These are phyloP conservation scores for Hydrotaea diabolus DNA, from an alignment of 2,888 invertebrate genomes.

Conservation along the genomic window DNA sequence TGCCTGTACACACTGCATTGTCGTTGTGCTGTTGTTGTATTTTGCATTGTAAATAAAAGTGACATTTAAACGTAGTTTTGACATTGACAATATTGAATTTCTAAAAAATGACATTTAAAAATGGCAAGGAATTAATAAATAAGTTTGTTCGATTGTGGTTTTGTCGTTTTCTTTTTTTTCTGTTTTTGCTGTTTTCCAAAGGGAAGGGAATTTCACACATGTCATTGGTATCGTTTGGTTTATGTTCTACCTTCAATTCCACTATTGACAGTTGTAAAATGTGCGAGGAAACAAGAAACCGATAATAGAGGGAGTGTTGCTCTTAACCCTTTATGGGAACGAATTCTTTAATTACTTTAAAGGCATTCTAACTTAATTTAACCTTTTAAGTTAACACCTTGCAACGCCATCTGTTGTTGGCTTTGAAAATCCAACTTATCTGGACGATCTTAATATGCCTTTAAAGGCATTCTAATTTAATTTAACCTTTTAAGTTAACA, in stretches of 20 bases:
- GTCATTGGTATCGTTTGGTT: slow-evolving; percentile 14
- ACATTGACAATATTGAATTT: slow-evolving; percentile 65
- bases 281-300: neutral
- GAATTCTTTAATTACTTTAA: neutral
- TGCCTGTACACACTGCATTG: neutral
- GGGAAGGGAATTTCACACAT: slow-evolving; percentile 1
- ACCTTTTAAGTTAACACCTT: too few species aligned
- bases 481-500: too few species aligned
- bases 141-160: neutral
- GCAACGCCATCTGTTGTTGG: too few species aligned
- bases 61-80: slow-evolving; percentile 64
- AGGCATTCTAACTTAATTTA: too few species aligned
- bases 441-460: too few species aligned
- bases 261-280: neutral
- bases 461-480: too few species aligned
- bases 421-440: too few species aligned
- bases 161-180: neutral
- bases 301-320: neutral
- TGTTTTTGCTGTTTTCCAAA: neutral
- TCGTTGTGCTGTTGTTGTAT: neutral
- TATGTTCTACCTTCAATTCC: slow-evolving; percentile 31
- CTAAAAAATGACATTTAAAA: slow-evolving; percentile 53
- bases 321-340: neutral
- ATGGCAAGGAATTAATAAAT: slow-evolving; percentile 60
- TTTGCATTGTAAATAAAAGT: slow-evolving; percentile 58